Conservation (phyloP, 2,113 vertebrate species). For the Rostratula benghalensis region DNA sequence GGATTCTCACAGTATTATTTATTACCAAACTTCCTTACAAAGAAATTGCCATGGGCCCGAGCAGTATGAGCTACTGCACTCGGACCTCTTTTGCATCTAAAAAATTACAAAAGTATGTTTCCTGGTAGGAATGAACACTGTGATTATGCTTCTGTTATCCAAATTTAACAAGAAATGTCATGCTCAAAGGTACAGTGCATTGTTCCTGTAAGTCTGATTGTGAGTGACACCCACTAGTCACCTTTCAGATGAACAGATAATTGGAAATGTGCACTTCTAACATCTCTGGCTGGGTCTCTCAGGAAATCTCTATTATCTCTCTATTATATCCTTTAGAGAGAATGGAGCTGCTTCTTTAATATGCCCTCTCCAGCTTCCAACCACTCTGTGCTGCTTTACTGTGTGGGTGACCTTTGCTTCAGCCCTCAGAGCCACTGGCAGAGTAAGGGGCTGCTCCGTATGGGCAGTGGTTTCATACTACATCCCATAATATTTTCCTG, state of each 20-base stretch:
- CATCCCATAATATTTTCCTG: not conserved
- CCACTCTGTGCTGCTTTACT: not conserved
- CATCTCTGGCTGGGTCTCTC: not conserved
- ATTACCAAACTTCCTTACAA: not conserved
- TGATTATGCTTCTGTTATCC: not conserved
- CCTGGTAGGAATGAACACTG: not conserved
- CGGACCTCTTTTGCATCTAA: not conserved
- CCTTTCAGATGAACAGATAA: not conserved
- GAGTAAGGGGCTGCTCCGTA: not conserved
- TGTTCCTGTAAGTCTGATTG: not conserved
- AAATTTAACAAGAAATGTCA: not conserved
- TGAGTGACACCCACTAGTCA: not conserved
- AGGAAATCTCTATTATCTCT: not conserved
- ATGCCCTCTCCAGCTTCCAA: not conserved
- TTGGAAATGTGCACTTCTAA: not conserved
- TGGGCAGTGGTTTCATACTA: rapidly evolving
- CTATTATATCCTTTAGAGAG: not conserved
- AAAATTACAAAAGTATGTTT: not conserved
- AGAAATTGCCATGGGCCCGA: not conserved
- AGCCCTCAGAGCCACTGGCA: not conserved
- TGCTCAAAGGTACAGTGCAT: not conserved
- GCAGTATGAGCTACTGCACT: not conserved
- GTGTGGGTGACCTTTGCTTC: not conserved
- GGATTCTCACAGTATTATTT: not conserved
- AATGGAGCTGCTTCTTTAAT: not conserved